Percentiles rank a stretch among this genome's conserved stretches.
These are phyloP conservation scores for Oxycera nigricornis DNA, from an alignment of 2,888 invertebrate species.

Conservation along the genomic window DNA sequence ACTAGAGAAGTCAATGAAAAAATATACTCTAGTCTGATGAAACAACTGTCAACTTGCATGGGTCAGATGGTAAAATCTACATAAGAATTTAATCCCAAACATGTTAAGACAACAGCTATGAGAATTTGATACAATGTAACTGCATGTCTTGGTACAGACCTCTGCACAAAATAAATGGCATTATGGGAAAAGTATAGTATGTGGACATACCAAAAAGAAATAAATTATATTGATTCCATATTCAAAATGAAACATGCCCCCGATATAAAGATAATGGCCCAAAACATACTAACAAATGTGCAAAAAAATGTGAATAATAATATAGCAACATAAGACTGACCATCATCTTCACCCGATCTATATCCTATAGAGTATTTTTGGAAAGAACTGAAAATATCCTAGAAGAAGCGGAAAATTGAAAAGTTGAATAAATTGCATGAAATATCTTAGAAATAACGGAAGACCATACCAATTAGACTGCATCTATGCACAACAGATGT, in stretches of 20 bases:
- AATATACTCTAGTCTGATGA: background rate
- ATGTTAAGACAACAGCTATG: background rate
- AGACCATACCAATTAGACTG: background rate
- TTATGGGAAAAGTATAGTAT: too few species aligned
- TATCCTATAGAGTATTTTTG: background rate
- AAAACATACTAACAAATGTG: background rate
- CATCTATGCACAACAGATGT: background rate
- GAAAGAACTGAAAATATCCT: background rate
- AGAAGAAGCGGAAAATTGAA: background rate
- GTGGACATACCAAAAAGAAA: background rate
- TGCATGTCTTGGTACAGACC: background rate
- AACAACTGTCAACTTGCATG: background rate
- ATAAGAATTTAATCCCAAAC: background rate
- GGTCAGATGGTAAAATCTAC: background rate
- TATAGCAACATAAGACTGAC: background rate
- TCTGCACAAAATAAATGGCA: background rate
- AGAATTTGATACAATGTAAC: background rate
- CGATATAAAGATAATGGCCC: background rate
- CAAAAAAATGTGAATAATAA: background rate
- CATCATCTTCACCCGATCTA: background rate
- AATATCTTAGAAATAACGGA: background rate
- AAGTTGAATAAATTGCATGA: background rate
- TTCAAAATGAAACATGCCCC: background rate
- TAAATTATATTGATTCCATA: background rate
- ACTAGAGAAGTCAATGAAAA: background rate